Evolutionary conservation across 1,140 invertebrate species (phyloP).

Genomic region (Drosophila triauraria): DNA sequence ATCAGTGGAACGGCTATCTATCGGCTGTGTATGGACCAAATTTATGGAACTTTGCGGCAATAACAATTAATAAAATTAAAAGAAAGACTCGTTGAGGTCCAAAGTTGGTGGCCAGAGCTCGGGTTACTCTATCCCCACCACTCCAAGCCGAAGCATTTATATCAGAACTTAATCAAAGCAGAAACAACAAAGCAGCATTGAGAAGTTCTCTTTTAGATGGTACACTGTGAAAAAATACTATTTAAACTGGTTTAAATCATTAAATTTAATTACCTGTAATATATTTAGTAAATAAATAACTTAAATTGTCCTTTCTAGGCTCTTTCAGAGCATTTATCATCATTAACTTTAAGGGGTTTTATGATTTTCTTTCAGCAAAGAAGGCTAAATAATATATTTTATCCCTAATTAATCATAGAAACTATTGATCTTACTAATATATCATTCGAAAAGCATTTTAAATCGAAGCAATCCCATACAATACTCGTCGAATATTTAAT

Average conservation of each 20-base stretch:
- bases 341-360: too few relatives aligned
- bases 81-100: slow-evolving; percentile 28
- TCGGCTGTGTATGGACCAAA: slow-evolving; percentile 41
- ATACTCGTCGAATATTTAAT: too few relatives aligned
- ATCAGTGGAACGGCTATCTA: slow-evolving; percentile 74
- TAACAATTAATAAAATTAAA: slow-evolving; percentile 82
- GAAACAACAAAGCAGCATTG: slow-evolving; percentile 55
- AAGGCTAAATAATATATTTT: too few relatives aligned
- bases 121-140: slow-evolving; percentile 53
- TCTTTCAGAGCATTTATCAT: too few relatives aligned
- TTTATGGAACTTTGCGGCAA: slow-evolving; percentile 75
- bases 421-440: background rate
- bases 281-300: too few relatives aligned
- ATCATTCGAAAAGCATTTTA: background rate
- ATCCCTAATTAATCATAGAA: background rate
- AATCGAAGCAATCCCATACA: too few relatives aligned
- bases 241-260: background rate
- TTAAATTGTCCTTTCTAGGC: too few relatives aligned
- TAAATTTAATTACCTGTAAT: too few relatives aligned
- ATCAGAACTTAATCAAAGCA: slow-evolving; percentile 75
- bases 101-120: slow-evolving; percentile 63
- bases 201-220: slow-evolving; percentile 30
- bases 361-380: too few relatives aligned
- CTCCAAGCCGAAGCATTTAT: slow-evolving; percentile 6
- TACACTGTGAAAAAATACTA: background rate